Percentiles rank a stretch among this genome's conserved stretches.
Conservation (phyloP, 2,888 invertebrate genomes). For the Papilio gigon region DNA sequence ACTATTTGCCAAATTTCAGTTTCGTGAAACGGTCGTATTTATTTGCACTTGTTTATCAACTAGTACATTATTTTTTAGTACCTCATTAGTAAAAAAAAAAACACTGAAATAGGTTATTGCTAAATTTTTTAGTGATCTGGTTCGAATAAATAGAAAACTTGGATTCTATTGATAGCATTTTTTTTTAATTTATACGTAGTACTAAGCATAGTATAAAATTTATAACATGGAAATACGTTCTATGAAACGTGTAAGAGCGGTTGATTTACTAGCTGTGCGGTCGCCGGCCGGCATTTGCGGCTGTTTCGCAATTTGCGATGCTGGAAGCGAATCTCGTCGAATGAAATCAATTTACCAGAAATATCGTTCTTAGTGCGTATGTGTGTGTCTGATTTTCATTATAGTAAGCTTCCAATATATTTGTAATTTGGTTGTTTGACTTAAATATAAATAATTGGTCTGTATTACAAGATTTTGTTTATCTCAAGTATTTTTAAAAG, state of each 20-base stretch:
- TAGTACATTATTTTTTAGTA: not conserved
- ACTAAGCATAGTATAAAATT: slow-evolving; percentile 3
- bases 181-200: not conserved
- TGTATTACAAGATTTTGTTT: slow-evolving; percentile 1
- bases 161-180: not conserved
- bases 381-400: slow-evolving; percentile 21
- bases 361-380: slow-evolving; percentile 18
- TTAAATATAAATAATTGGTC: not conserved
- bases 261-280: slow-evolving; percentile 37
- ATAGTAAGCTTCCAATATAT: not conserved
- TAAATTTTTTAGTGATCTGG: too few relatives aligned
- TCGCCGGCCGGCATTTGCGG: slow-evolving; percentile 35
- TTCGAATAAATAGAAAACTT: too few relatives aligned
- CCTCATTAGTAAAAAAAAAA: not conserved
- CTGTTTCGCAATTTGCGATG: slow-evolving; percentile 33
- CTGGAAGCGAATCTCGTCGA: slow-evolving; percentile 36
- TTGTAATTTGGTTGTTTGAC: not conserved
- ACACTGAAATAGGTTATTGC: too few relatives aligned
- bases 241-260: slow-evolving; percentile 29
- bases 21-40: not conserved
- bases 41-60: not conserved
- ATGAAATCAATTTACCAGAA: slow-evolving; percentile 37
- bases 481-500: not conserved
- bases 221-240: slow-evolving; percentile 26
- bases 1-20: slow-evolving; percentile 7